Base-by-base conservation (phyloP, 2,797 vertebrate species). In the Poeciliopsis infans region DNA sequence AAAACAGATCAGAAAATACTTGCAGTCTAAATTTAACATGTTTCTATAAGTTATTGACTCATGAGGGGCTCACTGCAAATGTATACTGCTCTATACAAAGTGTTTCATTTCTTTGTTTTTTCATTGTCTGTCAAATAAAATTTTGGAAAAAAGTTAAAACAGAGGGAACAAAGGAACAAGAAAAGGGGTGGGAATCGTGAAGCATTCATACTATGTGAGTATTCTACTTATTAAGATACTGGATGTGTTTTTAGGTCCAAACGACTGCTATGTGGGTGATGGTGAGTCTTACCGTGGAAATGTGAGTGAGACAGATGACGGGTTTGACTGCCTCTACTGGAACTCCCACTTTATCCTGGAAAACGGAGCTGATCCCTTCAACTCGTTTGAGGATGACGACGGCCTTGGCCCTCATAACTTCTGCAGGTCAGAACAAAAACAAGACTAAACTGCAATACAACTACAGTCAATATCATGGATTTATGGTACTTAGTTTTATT, bases 321-420 rank as follows among this genome's bases (percentile, higher is more conserved):
- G 94, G 1, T 0, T 87, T 0, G 94, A 95, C 5, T 96, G 96
- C 81, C 94, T 96, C 2, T 51, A 94, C 87, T 96, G 96, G 96
- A 96, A 96, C 85, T 96, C 96, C 25, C 89, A 96, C 75, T 93
- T 96, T 70, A 85, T 96, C 51, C 77, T 96, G 81, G 82, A 88
- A 15, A 81, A 47, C 0, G 92, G 93, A 74, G 10, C 0, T 0
- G 53, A 94, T 83, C 95, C 94, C 18, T 94, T 95, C 70, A 83
- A 0, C 1, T 5, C 72, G 53, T 89, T 72, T 3, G 92, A 92
- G 36, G 66, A 95, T 47, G 4, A 16, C 7, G 83, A 93, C 0
- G 95, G 95, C 74, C 92, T 96, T 5, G 96, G 95, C 16, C 93
- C 68, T 39, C 96, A 96, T 88, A 96, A 96, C 84, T 93, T 91